These are phyloP conservation scores for Griposia aprilina DNA, from an alignment of 2,888 invertebrate genomes.

Conservation along the genomic window DNA sequence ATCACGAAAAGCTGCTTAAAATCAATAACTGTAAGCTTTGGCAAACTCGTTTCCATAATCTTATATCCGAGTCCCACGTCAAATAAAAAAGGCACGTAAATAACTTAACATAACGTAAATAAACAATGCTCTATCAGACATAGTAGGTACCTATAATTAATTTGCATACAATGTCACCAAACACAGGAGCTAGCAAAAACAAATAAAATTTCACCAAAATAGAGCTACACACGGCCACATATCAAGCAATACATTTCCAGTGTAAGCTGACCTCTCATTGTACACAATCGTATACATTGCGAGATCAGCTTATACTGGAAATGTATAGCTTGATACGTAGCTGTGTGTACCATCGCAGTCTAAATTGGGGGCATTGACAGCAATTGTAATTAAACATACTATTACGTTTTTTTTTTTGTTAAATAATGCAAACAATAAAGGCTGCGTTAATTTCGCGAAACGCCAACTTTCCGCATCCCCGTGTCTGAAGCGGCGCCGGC, in stretches of 20 bases:
- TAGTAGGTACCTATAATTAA: constrained; percentile 12
- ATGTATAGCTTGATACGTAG: no score
- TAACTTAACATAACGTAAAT: constrained; percentile 26
- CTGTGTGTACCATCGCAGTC: constrained; percentile 30
- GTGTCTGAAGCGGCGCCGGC: constrained; percentile 84
- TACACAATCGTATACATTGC: no score
- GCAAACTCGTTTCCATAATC: constrained; percentile 39
- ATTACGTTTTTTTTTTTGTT: constrained; percentile 24
- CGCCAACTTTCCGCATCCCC: constrained; percentile 77
- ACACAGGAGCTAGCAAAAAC: constrained; percentile 1
- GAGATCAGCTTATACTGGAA: no score
- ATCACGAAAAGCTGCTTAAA: background rate
- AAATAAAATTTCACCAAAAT: constrained; percentile 36
- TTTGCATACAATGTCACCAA: constrained; percentile 47
- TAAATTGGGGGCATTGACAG: constrained; percentile 62
- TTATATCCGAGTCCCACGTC: background rate
- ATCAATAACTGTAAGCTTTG: constrained; percentile 26
- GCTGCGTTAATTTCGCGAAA: constrained; percentile 70
- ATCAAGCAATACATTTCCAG: no score
- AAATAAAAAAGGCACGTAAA: constrained; percentile 10
- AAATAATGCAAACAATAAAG: constrained; percentile 61
- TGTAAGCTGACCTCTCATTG: no score
- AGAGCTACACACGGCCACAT: no score
- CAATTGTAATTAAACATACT: constrained; percentile 44
- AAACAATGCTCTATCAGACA: constrained; percentile 28